Conservation (phyloP, 2,113 vertebrate genomes). For the Genyomyrus donnyi region DNA sequence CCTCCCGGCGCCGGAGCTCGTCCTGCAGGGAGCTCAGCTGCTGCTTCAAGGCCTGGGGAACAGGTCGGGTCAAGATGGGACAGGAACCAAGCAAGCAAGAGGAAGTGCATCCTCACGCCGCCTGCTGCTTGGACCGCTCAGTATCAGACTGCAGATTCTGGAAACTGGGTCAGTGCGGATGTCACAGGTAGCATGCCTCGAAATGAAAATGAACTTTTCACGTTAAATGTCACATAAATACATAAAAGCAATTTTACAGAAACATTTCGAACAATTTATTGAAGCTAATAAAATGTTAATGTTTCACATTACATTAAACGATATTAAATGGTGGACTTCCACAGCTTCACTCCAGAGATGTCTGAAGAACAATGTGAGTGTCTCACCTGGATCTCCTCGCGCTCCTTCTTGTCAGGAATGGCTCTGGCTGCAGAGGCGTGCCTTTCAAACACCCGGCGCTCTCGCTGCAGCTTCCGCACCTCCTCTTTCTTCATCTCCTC, state of each 20-base stretch:
- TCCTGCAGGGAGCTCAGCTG: constrained; percentile 80
- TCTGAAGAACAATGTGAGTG: neutral
- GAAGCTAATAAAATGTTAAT: neutral
- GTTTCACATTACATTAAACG: neutral
- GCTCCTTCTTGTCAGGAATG: constrained; percentile 87
- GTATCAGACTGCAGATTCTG: neutral
- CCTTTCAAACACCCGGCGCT: constrained; percentile 85
- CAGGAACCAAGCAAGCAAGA: neutral
- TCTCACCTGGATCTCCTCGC: constrained; percentile 89
- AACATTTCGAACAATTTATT: neutral
- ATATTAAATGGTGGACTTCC: neutral
- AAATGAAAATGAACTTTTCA: neutral
- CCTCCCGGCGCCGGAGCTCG: constrained; percentile 76
- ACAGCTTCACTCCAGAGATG: neutral
- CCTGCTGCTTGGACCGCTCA: no score
- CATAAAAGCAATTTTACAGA: neutral
- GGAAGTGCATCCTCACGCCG: neutral
- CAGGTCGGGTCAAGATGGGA: neutral
- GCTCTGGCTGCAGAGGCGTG: constrained; percentile 71
- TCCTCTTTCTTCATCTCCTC: constrained; percentile 84
- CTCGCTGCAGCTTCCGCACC: constrained; percentile 80
- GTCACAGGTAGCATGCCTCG: neutral
- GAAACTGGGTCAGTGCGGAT: neutral
- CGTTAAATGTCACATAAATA: neutral
- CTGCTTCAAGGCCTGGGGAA: constrained; percentile 71